Evolutionary conservation across 2,113 vertebrate genomes (phyloP), one percentile per base, ranked within the genome.

Genomic region (Bujurquina vittata): DNA sequence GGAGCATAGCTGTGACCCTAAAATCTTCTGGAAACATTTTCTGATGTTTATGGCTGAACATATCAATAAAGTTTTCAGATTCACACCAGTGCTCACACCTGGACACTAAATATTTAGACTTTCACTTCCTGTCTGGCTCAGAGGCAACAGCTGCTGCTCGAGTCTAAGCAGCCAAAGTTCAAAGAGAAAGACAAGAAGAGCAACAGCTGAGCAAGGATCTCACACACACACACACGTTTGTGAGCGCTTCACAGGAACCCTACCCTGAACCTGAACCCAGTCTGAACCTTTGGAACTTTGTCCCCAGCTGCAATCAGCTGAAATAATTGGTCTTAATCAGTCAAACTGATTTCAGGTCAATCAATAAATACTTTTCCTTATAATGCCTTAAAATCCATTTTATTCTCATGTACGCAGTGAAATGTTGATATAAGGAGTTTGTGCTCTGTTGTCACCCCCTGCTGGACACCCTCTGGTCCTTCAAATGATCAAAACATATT

Each of bases 131-230:
- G 23, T 52, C 2, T 20, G 43, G 65, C 65, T 72, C 23, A 72
- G 43, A 72, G 65, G 26, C 3, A 26, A 52, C 65, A 72, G 43
- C 65, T 52, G 65, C 65, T 72, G 43, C n/a, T 31, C 3, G 3
- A 31, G 10, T 52, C 3, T 31, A 31, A 52, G 52, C 4, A 26
- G 43, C 23, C 43, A 72, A 72, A 72, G 43, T 72, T 52, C 43
- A 72, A 52, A 72, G 65, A 72, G 43, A 31, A 72, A 72, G 65
- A 72, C 43, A 72, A 72, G 65, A 72, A 72, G 43, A 72, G 65
- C 43, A 52, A 72, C 65, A 52, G 65, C 43, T 72, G 43, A 72
- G 17, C 5, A 10, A 29, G 17, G 65, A 49, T 52, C 17, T 3
- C 62, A 8, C 60, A 12, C 31, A 9, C 35, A 37, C 31, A 9